Conservation (phyloP, 2,888 invertebrate species). For the Ypsolopha sequella region DNA sequence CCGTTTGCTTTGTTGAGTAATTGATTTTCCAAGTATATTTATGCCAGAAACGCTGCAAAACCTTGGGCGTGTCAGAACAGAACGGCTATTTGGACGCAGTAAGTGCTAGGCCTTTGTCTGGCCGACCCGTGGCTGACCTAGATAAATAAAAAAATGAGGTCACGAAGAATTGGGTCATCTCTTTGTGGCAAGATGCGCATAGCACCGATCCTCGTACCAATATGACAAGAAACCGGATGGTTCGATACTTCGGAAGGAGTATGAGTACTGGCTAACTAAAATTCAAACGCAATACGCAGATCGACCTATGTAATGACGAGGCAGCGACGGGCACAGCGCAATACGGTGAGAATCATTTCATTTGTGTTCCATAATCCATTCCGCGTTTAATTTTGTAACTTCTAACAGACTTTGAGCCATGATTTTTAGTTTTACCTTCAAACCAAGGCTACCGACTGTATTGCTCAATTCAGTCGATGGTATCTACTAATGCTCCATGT, state of each 20-base stretch:
- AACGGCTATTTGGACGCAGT: neutral
- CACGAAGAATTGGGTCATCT: constrained; percentile 3
- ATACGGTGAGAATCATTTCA: neutral
- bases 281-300: neutral
- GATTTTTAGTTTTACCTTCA: no score
- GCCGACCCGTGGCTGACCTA: constrained; percentile 4
- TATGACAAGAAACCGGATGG: no score
- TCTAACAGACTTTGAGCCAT: no score
- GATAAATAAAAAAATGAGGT: constrained; percentile 6
- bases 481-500: no score
- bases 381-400: no score
- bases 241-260: neutral
- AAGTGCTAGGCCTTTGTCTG: constrained; percentile 3
- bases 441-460: no score
- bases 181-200: neutral
- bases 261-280: neutral
- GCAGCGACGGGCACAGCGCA: neutral
- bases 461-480: no score
- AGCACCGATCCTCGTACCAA: neutral
- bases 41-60: neutral
- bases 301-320: neutral
- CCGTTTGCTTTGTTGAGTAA: neutral
- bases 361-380: no score
- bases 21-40: neutral
- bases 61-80: neutral